These are phyloP conservation scores for Galerucella nymphaeae DNA, from an alignment of 2,888 invertebrate genomes.

Conservation along the genomic window DNA sequence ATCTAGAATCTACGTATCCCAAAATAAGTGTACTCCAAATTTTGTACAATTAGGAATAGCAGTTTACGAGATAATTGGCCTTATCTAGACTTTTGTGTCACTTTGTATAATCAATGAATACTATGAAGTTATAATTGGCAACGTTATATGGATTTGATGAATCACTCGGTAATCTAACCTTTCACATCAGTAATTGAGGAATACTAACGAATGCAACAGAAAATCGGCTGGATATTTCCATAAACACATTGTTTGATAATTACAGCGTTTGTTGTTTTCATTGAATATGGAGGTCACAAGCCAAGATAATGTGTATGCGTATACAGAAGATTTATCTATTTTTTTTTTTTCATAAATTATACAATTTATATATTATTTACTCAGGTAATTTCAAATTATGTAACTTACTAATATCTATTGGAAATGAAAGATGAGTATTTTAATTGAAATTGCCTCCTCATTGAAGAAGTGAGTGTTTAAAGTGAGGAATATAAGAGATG, in stretches of 20 bases:
- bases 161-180: slow-evolving; percentile 12
- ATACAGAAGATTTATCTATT: slow-evolving; percentile 3
- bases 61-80: too few species aligned
- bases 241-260: slow-evolving; percentile 29
- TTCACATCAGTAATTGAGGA: slow-evolving; percentile 17
- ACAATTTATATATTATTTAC: neutral
- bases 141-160: slow-evolving; percentile 3
- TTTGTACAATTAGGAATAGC: too few species aligned
- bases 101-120: neutral
- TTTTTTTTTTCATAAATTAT: slow-evolving; percentile 1
- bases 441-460: neutral
- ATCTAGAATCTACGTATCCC: too few species aligned
- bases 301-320: slow-evolving; percentile 1
- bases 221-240: slow-evolving; percentile 23
- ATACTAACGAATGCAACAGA: slow-evolving; percentile 13
- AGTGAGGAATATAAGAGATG: too few species aligned
- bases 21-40: too few species aligned
- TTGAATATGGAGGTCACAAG: slow-evolving; percentile 23
- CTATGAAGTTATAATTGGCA: neutral
- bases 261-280: slow-evolving; percentile 19
- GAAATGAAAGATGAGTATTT: neutral
- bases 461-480: too few species aligned
- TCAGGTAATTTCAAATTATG: slow-evolving; percentile 5
- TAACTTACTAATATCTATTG: neutral
- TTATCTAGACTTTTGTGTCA: too few species aligned